A percentile compares a stretch with the other conserved stretches of the same genome.
phyloP scores from a whole-genome alignment of 2,888 invertebrate species.

The Sericinus montela region DNA sequence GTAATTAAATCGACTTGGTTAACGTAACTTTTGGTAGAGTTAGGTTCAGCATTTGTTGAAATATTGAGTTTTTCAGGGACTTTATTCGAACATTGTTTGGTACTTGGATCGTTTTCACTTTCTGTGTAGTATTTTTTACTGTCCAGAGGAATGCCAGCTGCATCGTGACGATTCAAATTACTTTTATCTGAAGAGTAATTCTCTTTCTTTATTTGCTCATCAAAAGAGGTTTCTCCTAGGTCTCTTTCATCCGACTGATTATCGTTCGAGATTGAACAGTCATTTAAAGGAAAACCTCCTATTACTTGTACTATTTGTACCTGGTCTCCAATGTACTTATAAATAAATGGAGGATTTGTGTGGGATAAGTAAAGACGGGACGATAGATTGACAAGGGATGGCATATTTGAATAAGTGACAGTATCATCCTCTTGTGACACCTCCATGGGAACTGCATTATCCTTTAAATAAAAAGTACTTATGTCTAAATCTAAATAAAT shows the following conservation, averaged over 20 bases:
- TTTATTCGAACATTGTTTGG: neutral
- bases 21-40: neutral
- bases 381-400: conserved; percentile 59
- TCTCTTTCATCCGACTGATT: conserved; percentile 43
- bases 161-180: conserved; percentile 1
- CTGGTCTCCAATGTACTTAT: conserved; percentile 67
- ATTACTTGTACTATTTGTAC: conserved; percentile 66
- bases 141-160: conserved; percentile 19
- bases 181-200: conserved; percentile 8
- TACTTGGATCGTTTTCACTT: neutral
- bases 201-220: neutral
- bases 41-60: neutral
- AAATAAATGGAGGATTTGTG: conserved; percentile 67
- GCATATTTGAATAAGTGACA: conserved; percentile 69
- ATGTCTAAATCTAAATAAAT: conserved; percentile 59
- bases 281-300: conserved; percentile 57
- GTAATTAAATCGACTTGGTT: neutral
- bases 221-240: conserved; percentile 36
- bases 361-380: conserved; percentile 61
- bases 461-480: conserved; percentile 76
- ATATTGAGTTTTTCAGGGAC: neutral
- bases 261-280: conserved; percentile 39
- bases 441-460: conserved; percentile 73
- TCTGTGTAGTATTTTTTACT: conserved; percentile 6
- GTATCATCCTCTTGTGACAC: conserved; percentile 70